Conservation (phyloP, 2,113 vertebrate species). For the Poeciliopsis prolifica region DNA sequence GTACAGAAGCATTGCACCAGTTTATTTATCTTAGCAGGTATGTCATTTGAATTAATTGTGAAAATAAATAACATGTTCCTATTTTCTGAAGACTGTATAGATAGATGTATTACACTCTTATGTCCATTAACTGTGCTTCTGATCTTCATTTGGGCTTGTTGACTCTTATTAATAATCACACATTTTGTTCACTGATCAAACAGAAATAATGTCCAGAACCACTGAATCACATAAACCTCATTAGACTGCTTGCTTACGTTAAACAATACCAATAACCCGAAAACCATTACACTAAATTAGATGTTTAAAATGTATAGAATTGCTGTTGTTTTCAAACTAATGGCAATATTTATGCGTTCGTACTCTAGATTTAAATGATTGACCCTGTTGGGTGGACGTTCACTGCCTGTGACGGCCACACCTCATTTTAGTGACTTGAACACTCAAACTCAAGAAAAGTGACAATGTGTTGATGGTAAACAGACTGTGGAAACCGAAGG, state of each 20-base stretch:
- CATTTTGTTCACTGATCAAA: neutral
- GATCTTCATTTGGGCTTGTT: neutral
- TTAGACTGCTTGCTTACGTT: too few relatives aligned
- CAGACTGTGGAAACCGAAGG: neutral
- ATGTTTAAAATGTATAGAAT: neutral
- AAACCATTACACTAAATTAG: neutral
- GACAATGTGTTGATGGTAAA: neutral
- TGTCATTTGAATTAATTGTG: neutral
- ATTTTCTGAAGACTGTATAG: neutral
- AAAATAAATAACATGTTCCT: neutral
- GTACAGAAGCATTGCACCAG: neutral
- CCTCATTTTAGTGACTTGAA: neutral
- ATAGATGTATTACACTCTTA: neutral
- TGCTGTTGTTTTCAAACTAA: neutral
- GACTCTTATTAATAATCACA: neutral
- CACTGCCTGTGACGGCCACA: neutral
- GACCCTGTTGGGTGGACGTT: neutral
- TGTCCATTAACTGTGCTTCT: neutral
- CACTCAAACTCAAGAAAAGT: neutral
- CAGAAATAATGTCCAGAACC: neutral
- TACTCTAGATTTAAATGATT: neutral
- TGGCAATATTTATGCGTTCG: neutral
- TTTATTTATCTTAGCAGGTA: neutral
- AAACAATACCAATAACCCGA: too few relatives aligned
- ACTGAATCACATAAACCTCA: neutral